Evolutionary conservation across 2,888 invertebrate species (phyloP).

Genomic region (Chrysolina oricalcia): DNA sequence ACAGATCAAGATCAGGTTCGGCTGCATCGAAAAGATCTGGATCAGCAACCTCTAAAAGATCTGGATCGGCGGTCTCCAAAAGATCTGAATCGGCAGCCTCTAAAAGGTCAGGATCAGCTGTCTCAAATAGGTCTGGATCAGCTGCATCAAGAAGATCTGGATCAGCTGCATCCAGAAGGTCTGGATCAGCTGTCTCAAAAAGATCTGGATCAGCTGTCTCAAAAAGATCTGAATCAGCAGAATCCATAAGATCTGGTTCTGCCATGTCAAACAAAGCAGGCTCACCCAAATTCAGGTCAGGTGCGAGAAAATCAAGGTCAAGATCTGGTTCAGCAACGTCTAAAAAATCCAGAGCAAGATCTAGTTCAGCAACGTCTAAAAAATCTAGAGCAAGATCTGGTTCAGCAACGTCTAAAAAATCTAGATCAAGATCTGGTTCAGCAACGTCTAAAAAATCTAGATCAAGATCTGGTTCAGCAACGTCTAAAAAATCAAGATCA

Average conservation of each 20-base stretch:
- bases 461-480: too few relatives aligned
- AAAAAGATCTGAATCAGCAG: slow-evolving; percentile 49
- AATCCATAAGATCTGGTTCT: slow-evolving; percentile 52
- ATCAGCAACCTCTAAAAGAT: slow-evolving; percentile 65
- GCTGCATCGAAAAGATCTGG: slow-evolving; percentile 57
- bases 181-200: slow-evolving; percentile 51
- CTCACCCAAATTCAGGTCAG: slow-evolving; percentile 47
- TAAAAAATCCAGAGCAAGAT: slow-evolving; percentile 34
- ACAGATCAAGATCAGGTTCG: slow-evolving; percentile 69
- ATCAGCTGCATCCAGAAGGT: slow-evolving; percentile 52
- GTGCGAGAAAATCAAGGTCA: slow-evolving; percentile 55
- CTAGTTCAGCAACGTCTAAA: slow-evolving; percentile 34
- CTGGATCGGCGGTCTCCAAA: slow-evolving; percentile 64
- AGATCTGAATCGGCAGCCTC: slow-evolving; percentile 58
- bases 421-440: too few relatives aligned
- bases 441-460: too few relatives aligned
- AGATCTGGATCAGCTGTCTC: slow-evolving; percentile 54
- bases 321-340: slow-evolving; percentile 54
- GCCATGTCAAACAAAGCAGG: slow-evolving; percentile 48
- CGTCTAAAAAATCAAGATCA: slow-evolving; percentile 56
- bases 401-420: slow-evolving; percentile 50
- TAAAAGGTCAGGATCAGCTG: slow-evolving; percentile 52
- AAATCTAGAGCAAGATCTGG: slow-evolving; percentile 52
- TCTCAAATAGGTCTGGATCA: slow-evolving; percentile 52
- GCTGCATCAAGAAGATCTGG: slow-evolving; percentile 55